A percentile compares a stretch with the other conserved stretches of the same genome.
These are phyloP conservation scores for Bursaphelenchus mucronatus DNA, from an alignment of 1,140 invertebrate species.

Conservation along the genomic window DNA sequence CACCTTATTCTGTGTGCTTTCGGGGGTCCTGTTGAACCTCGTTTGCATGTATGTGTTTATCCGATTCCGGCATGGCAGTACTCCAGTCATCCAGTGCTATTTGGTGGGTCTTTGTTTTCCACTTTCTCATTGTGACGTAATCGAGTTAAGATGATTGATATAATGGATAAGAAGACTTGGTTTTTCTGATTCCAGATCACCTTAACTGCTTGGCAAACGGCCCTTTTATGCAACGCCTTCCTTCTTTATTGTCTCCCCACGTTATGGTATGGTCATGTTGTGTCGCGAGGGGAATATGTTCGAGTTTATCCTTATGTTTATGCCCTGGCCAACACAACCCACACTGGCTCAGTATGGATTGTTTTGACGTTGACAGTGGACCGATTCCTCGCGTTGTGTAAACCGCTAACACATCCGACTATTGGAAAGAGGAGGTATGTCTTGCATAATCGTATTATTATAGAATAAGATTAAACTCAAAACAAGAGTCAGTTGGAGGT, in stretches of 20 bases:
- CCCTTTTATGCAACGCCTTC: slow-evolving; percentile 54
- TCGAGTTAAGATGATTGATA: slow-evolving; percentile 4
- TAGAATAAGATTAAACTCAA: background rate
- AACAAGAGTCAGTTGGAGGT: background rate
- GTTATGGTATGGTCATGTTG: slow-evolving; percentile 46
- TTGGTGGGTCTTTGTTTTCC: slow-evolving; percentile 39
- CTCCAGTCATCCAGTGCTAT: slow-evolving; percentile 57
- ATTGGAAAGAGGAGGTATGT: slow-evolving; percentile 54
- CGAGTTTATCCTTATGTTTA: slow-evolving; percentile 55
- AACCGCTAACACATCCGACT: slow-evolving; percentile 51
- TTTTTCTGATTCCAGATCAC: slow-evolving; percentile 43
- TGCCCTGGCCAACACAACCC: slow-evolving; percentile 54
- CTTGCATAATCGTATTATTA: background rate
- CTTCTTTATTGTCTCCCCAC: slow-evolving; percentile 58
- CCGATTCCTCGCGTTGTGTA: slow-evolving; percentile 53
- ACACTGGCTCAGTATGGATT: slow-evolving; percentile 57
- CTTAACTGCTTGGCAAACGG: slow-evolving; percentile 54
- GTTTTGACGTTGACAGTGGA: slow-evolving; percentile 55
- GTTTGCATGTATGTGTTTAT: slow-evolving; percentile 54
- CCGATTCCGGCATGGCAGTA: slow-evolving; percentile 34
- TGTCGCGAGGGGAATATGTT: slow-evolving; percentile 43
- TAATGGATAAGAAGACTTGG: slow-evolving; percentile 19
- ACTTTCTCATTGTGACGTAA: slow-evolving; percentile 12
- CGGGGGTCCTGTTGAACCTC: slow-evolving; percentile 50
- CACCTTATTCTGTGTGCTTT: slow-evolving; percentile 48